Percentiles rank a stretch among this genome's conserved stretches.
These are phyloP conservation scores for Sturmia bella DNA, from an alignment of 2,888 invertebrate species.

Conservation along the genomic window DNA sequence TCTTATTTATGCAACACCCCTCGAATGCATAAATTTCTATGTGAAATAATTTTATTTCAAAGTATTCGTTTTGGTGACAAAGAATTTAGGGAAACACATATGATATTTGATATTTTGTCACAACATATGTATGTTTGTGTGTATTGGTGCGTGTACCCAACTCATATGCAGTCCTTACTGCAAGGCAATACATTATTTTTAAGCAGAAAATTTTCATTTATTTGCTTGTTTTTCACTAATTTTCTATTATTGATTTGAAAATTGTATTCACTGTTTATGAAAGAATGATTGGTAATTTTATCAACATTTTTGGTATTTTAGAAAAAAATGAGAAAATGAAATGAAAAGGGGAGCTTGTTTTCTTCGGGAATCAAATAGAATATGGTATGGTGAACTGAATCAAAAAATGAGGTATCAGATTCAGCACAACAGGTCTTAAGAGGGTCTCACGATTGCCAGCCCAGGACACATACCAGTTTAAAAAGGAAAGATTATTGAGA, in stretches of 20 bases:
- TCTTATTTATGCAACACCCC: conserved; percentile 44
- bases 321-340: conserved; percentile 21
- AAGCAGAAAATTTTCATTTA: not conserved
- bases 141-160: conserved; percentile 30
- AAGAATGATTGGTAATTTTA: conserved; percentile 51
- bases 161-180: conserved; percentile 15
- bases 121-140: not conserved
- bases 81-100: not conserved
- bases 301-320: conserved; percentile 55
- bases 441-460: no score
- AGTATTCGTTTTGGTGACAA: conserved; percentile 21
- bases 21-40: not conserved
- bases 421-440: conserved; percentile 25
- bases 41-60: conserved; percentile 13
- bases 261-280: no score
- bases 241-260: no score
- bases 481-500: no score
- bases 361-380: not conserved
- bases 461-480: no score
- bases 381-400: no score
- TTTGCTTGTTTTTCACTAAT: not conserved
- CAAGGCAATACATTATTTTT: conserved; percentile 49
- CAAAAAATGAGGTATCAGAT: no score
- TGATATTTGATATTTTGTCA: conserved; percentile 62
- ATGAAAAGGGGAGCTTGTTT: conserved; percentile 28